Conservation (phyloP, 2,888 invertebrate genomes). For the Ctena decussata region DNA sequence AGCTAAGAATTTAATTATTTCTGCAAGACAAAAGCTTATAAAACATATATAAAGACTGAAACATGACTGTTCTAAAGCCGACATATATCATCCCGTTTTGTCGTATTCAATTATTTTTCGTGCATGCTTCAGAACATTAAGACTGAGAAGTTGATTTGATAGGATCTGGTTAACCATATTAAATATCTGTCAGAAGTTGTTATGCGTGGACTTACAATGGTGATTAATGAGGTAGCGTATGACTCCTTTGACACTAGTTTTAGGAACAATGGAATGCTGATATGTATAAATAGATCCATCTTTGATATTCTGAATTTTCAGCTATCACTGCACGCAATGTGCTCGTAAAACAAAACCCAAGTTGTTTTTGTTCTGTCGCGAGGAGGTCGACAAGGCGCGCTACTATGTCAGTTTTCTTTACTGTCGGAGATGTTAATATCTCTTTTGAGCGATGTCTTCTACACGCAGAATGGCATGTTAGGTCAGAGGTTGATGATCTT, state of each 20-base stretch:
- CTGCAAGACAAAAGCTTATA: neutral
- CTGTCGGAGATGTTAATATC: neutral
- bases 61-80: neutral
- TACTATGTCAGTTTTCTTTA: conserved; percentile 8
- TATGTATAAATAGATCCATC: conserved; percentile 19
- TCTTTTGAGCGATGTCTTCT: conserved; percentile 6
- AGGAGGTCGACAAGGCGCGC: conserved; percentile 9
- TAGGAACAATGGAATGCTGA: conserved; percentile 26
- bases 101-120: conserved; percentile 52
- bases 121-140: conserved; percentile 54
- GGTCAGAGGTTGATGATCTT: conserved; percentile 10
- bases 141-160: conserved; percentile 10
- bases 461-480: neutral
- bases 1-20: neutral
- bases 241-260: neutral
- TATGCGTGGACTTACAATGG: neutral
- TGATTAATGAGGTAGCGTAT: neutral
- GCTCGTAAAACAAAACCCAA: conserved; percentile 34
- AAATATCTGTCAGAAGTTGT: conserved; percentile 16
- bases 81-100: conserved; percentile 43
- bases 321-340: conserved; percentile 30
- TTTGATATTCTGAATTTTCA: neutral
- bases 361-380: neutral
- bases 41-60: neutral
- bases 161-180: conserved; percentile 10